Evolutionary conservation across 2,113 vertebrate species (phyloP).

Genomic region (Nycticebus coucang): DNA sequence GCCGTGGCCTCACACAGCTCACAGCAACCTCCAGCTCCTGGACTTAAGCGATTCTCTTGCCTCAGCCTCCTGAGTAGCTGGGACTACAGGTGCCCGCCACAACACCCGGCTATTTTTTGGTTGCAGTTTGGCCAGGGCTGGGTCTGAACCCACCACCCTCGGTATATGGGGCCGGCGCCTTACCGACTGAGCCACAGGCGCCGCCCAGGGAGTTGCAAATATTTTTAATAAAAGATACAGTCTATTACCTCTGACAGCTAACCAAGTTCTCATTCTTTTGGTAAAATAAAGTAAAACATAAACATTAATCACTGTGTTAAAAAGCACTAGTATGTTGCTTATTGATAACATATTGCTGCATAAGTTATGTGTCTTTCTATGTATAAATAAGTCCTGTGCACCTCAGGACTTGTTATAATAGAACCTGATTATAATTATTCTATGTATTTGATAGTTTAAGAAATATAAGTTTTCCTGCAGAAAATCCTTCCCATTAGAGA

Average conservation of each 20-base stretch:
- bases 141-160: too few relatives aligned
- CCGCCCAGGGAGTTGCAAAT: constrained; percentile 5
- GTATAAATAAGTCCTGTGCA: too few relatives aligned
- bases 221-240: constrained; percentile 36
- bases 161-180: too few relatives aligned
- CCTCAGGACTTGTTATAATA: neutral
- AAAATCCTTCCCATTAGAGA: neutral
- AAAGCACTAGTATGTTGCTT: constrained; percentile 40
- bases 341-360: constrained; percentile 46
- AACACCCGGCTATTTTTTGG: too few relatives aligned
- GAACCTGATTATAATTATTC: constrained; percentile 15
- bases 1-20: too few relatives aligned
- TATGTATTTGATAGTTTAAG: constrained; percentile 54
- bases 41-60: too few relatives aligned
- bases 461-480: neutral
- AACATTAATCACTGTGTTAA: constrained; percentile 39
- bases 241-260: constrained; percentile 16
- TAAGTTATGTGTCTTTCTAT: too few relatives aligned
- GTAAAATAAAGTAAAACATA: constrained; percentile 32
- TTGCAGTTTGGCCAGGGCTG: too few relatives aligned
- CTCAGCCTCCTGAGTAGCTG: too few relatives aligned
- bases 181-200: too few relatives aligned
- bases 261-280: constrained; percentile 44
- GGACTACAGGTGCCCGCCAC: too few relatives aligned
- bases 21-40: too few relatives aligned